Evolutionary conservation across 2,888 invertebrate species (phyloP), one percentile per base, ranked within the genome.

Genomic region (Dioctria linearis): DNA sequence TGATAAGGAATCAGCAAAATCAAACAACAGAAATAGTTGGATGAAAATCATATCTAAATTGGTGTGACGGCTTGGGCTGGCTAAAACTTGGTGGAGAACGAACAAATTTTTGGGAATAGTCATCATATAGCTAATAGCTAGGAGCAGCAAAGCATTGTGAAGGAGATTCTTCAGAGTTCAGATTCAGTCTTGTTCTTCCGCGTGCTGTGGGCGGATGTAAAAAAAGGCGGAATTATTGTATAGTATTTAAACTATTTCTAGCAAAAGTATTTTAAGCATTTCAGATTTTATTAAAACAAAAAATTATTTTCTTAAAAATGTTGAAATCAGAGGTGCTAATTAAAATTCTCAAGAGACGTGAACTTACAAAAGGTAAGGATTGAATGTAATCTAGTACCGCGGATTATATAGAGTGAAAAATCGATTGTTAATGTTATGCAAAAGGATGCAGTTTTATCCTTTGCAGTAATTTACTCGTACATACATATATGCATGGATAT

Each of bases 141-240:
- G 25, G 2, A 25, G 25, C 25, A 25, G 25, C 25, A 25, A 25
- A 25, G 25, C 25, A 25, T 67, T 46, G 46, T 42, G 25, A n/a
- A 25, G 46, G 13, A 67, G 67, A 42, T 67, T 67, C 25, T 25
- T 25, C 46, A 25, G 40, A 51, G 11, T 51, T 51, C 46, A 25
- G 69, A 37, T 40, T 37, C 71, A 71, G 71, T 71, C 39, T 54
- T 51, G 51, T 51, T 71, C 71, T 71, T 71, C 71, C 71, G 51
- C 71, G 54, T 71, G 71, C 54, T 5, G 49, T 71, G 54, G 54
- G n/a, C 54, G 71, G 71, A 25, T 46, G 5, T 9, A 37, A 39
- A 51, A n/a, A 11, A n/a, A 4, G 39, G n/a, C 25, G 25, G 2
- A 25, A 25, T 25, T 25, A 25, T 25, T 25, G 25, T 25, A 25